phyloP scores from a whole-genome alignment of 2,113 vertebrate species.

The Myodes glareolus region DNA sequence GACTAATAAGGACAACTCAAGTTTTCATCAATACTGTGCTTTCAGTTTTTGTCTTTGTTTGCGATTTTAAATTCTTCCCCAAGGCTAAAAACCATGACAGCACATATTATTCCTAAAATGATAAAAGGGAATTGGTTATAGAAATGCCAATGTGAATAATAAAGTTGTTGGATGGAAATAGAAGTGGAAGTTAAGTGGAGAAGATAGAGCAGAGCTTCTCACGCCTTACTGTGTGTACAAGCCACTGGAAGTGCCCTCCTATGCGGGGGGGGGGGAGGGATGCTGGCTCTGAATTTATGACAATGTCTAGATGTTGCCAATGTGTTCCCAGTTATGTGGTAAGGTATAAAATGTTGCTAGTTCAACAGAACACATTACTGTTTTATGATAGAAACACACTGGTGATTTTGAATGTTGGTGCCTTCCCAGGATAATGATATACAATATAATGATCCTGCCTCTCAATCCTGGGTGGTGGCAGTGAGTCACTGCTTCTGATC shows the following conservation, averaged over 20 bases:
- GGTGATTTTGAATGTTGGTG: neutral
- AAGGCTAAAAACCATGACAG: neutral
- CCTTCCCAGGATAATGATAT: neutral
- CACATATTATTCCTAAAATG: neutral
- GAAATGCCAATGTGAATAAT: neutral
- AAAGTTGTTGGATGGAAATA: neutral
- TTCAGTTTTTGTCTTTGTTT: neutral
- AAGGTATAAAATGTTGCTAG: neutral
- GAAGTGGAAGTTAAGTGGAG: no score
- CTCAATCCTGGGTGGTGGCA: neutral
- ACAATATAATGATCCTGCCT: neutral
- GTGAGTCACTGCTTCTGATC: neutral
- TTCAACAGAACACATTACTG: neutral
- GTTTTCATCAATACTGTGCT: neutral
- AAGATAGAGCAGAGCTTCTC: neutral
- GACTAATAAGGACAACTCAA: no score
- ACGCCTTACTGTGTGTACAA: no score
- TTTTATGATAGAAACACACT: neutral
- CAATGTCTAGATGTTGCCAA: neutral
- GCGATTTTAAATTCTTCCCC: neutral
- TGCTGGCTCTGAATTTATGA: neutral
- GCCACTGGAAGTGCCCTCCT: neutral
- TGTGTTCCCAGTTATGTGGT: neutral
- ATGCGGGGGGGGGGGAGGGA: no score
- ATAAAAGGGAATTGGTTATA: neutral